Evolutionary conservation across 2,888 invertebrate species (phyloP).

Genomic region (Drosophila suboccidentalis): DNA sequence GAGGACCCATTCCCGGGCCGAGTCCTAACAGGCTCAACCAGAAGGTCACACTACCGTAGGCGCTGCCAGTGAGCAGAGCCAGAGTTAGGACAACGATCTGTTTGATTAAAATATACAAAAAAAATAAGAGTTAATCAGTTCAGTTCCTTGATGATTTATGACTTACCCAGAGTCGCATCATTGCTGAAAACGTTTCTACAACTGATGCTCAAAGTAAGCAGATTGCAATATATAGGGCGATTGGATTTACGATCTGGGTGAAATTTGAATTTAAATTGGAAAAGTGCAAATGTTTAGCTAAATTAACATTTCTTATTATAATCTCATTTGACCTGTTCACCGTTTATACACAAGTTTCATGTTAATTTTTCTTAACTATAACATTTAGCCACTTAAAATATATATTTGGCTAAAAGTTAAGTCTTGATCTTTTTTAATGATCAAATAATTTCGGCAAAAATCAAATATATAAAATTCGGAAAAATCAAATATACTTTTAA

Average conservation of each 20-base stretch:
- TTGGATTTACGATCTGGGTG: neutral
- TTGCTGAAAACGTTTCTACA: constrained; percentile 7
- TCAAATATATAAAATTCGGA: too few relatives aligned
- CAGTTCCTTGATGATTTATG: neutral
- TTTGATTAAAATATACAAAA: too few relatives aligned
- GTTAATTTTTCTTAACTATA: too few relatives aligned
- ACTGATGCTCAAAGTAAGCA: constrained; percentile 1
- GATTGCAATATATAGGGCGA: constrained; percentile 14
- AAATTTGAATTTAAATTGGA: constrained; percentile 48
- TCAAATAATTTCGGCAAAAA: too few relatives aligned
- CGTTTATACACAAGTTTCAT: too few relatives aligned
- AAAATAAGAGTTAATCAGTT: too few relatives aligned
- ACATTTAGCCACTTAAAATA: too few relatives aligned
- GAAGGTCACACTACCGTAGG: constrained; percentile 17
- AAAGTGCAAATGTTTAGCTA: constrained; percentile 23
- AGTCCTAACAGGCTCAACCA: constrained; percentile 19
- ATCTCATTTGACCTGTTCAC: too few relatives aligned
- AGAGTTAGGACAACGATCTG: constrained; percentile 42
- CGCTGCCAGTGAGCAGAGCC: constrained; percentile 29
- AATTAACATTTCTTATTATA: too few relatives aligned
- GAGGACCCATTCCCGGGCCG: neutral
- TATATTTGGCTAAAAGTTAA: too few relatives aligned
- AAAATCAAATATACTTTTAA: too few relatives aligned
- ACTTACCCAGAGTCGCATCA: constrained; percentile 47
- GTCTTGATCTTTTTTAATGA: too few relatives aligned